phyloP scores from a whole-genome alignment of 2,113 vertebrate species.

The Dipodomys stephensi region DNA sequence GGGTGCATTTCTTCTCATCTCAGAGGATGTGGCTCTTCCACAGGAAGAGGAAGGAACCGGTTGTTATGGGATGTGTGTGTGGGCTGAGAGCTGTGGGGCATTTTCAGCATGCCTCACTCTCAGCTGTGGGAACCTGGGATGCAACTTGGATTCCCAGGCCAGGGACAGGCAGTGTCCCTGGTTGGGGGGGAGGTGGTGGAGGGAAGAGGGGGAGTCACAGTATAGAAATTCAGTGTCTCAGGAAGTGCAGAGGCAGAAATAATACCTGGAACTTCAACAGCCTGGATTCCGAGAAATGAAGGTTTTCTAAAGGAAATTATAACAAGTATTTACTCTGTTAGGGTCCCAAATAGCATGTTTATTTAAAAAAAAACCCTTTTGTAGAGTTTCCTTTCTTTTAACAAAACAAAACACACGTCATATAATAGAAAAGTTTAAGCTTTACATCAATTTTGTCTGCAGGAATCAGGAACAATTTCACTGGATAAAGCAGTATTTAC shows the following conservation, averaged over 20 bases:
- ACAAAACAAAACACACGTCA: neutral
- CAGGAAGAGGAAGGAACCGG: conserved; percentile 92
- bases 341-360: neutral
- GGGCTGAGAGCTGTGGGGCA: conserved; percentile 86
- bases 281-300: conserved; percentile 75
- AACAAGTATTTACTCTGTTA: neutral
- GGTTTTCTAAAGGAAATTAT: conserved; percentile 76
- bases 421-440: conserved; percentile 10
- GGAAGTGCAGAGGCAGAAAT: conserved; percentile 82
- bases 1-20: conserved; percentile 85
- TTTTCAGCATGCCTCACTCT: conserved; percentile 86
- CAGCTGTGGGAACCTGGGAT: conserved; percentile 86
- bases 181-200: conserved; percentile 40
- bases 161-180: conserved; percentile 25
- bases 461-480: conserved; percentile 19
- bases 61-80: conserved; percentile 84
- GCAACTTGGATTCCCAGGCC: conserved; percentile 81
- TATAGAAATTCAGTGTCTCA: conserved; percentile 66
- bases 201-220: conserved; percentile 58
- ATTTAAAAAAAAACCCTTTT: neutral
- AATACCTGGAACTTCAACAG: conserved; percentile 80
- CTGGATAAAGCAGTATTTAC: conserved; percentile 13
- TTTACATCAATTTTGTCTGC: conserved; percentile 15
- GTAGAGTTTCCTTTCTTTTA: neutral
- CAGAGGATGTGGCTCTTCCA: conserved; percentile 89